Evolutionary conservation across 2,797 vertebrate genomes (phyloP).

Genomic region (Diglossa cyanea): DNA sequence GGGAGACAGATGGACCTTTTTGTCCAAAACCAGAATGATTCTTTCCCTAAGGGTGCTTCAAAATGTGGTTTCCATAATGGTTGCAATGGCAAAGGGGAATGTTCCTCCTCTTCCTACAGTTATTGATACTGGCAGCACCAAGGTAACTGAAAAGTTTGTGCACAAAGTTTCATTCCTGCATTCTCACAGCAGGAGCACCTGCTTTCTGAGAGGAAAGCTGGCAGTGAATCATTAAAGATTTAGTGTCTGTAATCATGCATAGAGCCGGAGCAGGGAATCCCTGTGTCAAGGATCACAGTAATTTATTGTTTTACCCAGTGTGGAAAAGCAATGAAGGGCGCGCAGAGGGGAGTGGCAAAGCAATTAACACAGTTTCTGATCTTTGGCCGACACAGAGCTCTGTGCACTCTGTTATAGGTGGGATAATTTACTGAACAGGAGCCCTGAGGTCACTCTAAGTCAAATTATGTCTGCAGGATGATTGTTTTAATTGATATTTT

Average conservation of each 20-base stretch:
- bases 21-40: neutral
- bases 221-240: neutral
- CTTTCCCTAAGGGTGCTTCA: neutral
- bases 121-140: neutral
- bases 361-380: neutral
- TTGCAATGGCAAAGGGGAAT: neutral
- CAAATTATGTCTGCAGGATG: neutral
- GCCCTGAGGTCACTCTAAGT: neutral
- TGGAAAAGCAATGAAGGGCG: neutral
- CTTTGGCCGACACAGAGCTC: neutral
- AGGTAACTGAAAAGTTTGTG: neutral
- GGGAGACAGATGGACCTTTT: neutral
- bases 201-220: neutral
- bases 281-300: neutral
- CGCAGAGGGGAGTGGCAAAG: neutral
- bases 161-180: neutral
- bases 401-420: neutral
- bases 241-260: neutral
- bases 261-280: neutral
- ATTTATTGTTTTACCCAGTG: neutral
- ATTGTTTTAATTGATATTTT: conserved; percentile 3
- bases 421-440: neutral
- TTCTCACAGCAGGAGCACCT: neutral
- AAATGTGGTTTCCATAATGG: neutral
- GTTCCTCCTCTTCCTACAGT: neutral